These are phyloP conservation scores for Lindbergichthys nudifrons DNA, from an alignment of 2,797 vertebrate genomes.

Conservation along the genomic window DNA sequence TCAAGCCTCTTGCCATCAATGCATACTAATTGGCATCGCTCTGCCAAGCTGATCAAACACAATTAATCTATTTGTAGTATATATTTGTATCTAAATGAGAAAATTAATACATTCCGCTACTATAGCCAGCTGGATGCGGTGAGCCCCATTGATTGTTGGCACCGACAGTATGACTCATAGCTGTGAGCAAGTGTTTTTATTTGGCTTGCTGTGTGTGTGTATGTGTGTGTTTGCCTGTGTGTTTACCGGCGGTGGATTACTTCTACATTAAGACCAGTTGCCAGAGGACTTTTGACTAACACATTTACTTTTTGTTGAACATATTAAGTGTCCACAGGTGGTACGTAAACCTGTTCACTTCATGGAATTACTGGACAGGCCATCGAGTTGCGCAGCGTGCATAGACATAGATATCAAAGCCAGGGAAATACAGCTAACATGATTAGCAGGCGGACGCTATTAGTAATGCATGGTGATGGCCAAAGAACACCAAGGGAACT, in stretches of 20 bases:
- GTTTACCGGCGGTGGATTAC: slow-evolving; percentile 48
- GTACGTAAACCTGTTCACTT: slow-evolving; percentile 56
- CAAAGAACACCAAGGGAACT: slow-evolving; percentile 66
- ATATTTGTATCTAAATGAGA: slow-evolving; percentile 78
- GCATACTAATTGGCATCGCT: slow-evolving; percentile 66
- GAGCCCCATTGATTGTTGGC: slow-evolving; percentile 78
- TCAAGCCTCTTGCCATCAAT: slow-evolving; percentile 45
- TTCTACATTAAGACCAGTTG: slow-evolving; percentile 53
- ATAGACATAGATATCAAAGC: slow-evolving; percentile 63
- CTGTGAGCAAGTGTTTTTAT: slow-evolving; percentile 69
- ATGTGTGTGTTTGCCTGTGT: slow-evolving; percentile 11
- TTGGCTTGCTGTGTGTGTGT: slow-evolving; percentile 49
- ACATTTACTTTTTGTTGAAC: slow-evolving; percentile 45
- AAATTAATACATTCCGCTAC: slow-evolving; percentile 74
- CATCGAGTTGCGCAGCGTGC: slow-evolving; percentile 44
- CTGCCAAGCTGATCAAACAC: slow-evolving; percentile 77
- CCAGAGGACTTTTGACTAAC: slow-evolving; percentile 71
- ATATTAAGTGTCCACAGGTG: slow-evolving; percentile 73
- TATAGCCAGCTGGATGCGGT: slow-evolving; percentile 68
- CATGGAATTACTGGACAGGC: slow-evolving; percentile 39
- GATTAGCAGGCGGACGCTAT: slow-evolving; percentile 69
- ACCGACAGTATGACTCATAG: slow-evolving; percentile 71
- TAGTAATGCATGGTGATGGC: slow-evolving; percentile 75
- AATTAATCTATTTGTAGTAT: slow-evolving; percentile 80
- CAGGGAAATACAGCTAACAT: slow-evolving; percentile 56